Evolutionary conservation across 2,797 vertebrate species (phyloP).

Genomic region (Heliangelus exortis): DNA sequence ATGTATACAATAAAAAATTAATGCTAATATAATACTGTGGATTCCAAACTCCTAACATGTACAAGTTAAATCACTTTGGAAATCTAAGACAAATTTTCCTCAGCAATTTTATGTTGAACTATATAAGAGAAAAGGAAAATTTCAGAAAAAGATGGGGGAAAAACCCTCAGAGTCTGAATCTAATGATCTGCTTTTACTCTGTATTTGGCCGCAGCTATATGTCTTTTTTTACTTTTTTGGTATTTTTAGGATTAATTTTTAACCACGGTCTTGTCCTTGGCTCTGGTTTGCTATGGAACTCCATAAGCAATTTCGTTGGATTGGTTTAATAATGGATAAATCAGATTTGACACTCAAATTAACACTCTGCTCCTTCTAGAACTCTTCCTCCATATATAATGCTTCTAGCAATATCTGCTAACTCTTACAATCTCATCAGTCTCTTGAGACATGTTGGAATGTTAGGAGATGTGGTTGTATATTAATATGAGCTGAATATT

Average conservation of each 20-base stretch:
- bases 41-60: neutral
- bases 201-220: neutral
- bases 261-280: neutral
- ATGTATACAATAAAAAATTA: neutral
- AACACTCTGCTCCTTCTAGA: neutral
- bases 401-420: neutral
- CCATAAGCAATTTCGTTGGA: neutral
- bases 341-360: neutral
- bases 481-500: neutral
- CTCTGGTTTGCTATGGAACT: neutral
- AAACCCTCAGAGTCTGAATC: neutral
- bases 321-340: neutral
- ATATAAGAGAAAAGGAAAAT: neutral
- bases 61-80: neutral
- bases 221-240: neutral
- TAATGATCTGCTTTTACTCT: neutral
- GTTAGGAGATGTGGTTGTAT: neutral
- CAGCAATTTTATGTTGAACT: neutral
- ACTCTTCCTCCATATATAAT: neutral
- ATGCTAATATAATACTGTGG: neutral
- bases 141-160: neutral
- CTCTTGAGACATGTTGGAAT: neutral
- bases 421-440: neutral
- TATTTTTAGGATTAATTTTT: neutral
- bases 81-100: neutral